A percentile compares a stretch with the other conserved stretches of the same genome.
Evolutionary conservation across 2,113 vertebrate species (phyloP).

Genomic region (Butorides virescens): DNA sequence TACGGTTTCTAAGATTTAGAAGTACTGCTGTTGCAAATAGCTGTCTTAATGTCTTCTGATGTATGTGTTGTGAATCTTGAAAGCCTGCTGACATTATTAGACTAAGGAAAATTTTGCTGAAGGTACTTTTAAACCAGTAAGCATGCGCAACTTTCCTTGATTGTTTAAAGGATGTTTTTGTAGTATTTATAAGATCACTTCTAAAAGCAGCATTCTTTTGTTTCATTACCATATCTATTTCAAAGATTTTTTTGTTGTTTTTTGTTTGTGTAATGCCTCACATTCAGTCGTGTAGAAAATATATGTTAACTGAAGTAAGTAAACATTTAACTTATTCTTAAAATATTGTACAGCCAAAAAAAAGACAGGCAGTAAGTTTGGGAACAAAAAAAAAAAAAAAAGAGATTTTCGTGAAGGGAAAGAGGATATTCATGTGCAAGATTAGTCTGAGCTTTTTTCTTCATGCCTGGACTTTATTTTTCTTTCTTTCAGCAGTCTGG

Average conservation of each 20-base stretch:
- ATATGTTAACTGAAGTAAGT: not conserved
- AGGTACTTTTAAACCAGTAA: not conserved
- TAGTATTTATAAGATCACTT: not conserved
- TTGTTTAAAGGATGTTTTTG: not conserved
- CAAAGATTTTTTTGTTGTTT: not conserved
- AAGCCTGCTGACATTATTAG: too few species aligned
- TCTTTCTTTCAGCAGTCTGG: constrained; percentile 51
- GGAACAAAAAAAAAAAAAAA: not conserved
- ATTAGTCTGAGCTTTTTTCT: constrained; percentile 26
- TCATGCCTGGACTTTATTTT: constrained; percentile 58
- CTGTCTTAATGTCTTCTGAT: not conserved
- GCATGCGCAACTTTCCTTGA: not conserved
- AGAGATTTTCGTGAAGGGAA: not conserved
- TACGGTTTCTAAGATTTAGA: not conserved
- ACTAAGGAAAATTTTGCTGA: not conserved
- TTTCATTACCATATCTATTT: not conserved
- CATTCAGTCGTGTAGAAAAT: not conserved
- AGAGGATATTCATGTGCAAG: constrained; percentile 9
- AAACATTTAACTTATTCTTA: not conserved
- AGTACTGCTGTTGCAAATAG: not conserved
- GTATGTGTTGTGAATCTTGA: not conserved
- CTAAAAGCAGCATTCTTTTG: not conserved
- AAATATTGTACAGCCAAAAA: not conserved
- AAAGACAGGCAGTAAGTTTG: not conserved
- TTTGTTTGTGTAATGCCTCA: not conserved